These are phyloP conservation scores for Tridacna gigas DNA, from an alignment of 2,888 invertebrate genomes.

Conservation along the genomic window DNA sequence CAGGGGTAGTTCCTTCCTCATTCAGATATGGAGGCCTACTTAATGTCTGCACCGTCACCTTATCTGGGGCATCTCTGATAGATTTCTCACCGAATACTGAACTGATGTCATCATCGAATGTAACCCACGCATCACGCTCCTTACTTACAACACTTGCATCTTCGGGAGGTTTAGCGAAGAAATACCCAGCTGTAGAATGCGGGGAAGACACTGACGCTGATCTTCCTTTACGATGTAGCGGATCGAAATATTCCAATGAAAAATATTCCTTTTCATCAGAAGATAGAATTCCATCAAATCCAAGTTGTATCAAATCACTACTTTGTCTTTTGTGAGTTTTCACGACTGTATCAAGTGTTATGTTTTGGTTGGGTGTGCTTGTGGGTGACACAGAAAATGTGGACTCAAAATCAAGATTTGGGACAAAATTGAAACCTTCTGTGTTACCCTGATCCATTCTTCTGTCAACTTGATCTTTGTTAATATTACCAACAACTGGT, in stretches of 20 bases:
- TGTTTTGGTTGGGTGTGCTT: background rate
- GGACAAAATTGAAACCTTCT: slow-evolving; percentile 56
- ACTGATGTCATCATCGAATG: slow-evolving; percentile 52
- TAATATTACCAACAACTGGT: background rate
- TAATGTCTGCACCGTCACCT: background rate
- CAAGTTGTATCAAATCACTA: slow-evolving; percentile 74
- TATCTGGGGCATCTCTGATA: slow-evolving; percentile 2
- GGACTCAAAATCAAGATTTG: slow-evolving; percentile 57
- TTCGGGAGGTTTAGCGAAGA: slow-evolving; percentile 66
- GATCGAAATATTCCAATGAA: slow-evolving; percentile 79
- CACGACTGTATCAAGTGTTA: slow-evolving; percentile 18
- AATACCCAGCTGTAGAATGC: slow-evolving; percentile 45
- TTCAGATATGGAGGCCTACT: background rate
- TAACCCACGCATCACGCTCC: slow-evolving; percentile 60
- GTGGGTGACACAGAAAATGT: slow-evolving; percentile 17
- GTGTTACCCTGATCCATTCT: slow-evolving; percentile 16
- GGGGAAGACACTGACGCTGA: slow-evolving; percentile 69
- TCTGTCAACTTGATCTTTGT: background rate
- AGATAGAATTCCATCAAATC: slow-evolving; percentile 61
- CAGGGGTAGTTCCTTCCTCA: background rate
- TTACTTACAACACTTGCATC: slow-evolving; percentile 48
- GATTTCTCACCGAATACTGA: slow-evolving; percentile 5
- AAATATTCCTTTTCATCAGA: slow-evolving; percentile 77
- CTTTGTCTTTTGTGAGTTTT: slow-evolving; percentile 55
- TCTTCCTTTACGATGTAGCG: slow-evolving; percentile 74